These are phyloP conservation scores for Heptranchias perlo DNA, from an alignment of 2,113 vertebrate species.

Conservation along the genomic window DNA sequence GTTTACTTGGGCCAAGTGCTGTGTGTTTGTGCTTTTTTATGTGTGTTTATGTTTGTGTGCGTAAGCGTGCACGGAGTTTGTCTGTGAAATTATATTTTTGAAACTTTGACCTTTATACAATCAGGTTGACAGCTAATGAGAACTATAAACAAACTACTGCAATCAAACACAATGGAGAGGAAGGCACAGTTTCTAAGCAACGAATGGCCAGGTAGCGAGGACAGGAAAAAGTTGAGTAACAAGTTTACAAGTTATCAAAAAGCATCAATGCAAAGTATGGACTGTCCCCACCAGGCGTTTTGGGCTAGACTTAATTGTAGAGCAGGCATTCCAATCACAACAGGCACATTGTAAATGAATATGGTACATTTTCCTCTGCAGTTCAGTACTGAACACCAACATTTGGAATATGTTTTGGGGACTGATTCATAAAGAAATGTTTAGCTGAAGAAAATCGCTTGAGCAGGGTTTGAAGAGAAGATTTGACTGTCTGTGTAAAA, in stretches of 20 bases:
- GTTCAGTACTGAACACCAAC: not conserved
- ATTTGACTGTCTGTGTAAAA: too few species aligned
- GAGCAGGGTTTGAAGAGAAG: too few species aligned
- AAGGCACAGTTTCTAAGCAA: not conserved
- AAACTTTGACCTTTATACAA: not conserved
- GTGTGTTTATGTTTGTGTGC: not conserved
- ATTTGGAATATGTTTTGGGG: not conserved
- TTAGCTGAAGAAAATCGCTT: too few species aligned
- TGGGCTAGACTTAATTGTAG: not conserved
- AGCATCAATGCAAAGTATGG: too few species aligned
- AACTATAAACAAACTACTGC: not conserved
- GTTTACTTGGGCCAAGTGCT: not conserved
- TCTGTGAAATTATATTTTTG: not conserved
- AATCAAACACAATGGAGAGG: not conserved
- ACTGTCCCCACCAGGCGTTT: too few species aligned
- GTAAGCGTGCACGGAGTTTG: not conserved
- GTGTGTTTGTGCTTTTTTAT: not conserved
- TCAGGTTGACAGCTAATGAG: not conserved
- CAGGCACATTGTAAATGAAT: too few species aligned
- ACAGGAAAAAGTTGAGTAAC: too few species aligned
- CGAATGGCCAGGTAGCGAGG: too few species aligned
- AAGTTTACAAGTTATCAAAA: too few species aligned
- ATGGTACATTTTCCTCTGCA: not conserved
- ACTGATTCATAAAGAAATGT: not conserved
- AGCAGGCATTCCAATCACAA: not conserved